Evolutionary conservation across 2,888 invertebrate genomes (phyloP), one percentile per base, ranked within the genome.

Genomic region (Callosobruchus maculatus): DNA sequence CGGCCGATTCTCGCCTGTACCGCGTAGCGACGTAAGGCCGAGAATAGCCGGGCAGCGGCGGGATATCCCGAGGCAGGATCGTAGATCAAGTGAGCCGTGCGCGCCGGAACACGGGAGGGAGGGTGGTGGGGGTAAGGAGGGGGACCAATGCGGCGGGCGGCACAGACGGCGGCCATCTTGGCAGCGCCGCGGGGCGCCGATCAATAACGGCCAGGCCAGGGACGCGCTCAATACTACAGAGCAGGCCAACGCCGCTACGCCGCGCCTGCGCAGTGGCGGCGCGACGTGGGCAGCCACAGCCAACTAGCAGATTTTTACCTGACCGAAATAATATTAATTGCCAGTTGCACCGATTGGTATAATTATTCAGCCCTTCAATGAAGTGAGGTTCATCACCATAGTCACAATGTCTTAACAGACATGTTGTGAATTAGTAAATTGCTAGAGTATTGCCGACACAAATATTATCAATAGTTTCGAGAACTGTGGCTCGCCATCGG

Each of bases 151-250:
- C 77, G 78, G 79, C 78, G 81, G 78, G 79, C 68, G 22, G 68
- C 68, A n/a, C n/a, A 83, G 85, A 83, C 84, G 84, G 84, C 82
- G 82, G 86, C 86, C 86, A 86, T 86, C 86, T 86, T 86, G 85
- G 81, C 80, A 21, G 7, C 22, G 68, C 68, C 68, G 21, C 68
- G 68, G 84, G 68, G 4, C 68, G 1, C 21, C 21, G 84, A 86
- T 85, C 85, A 85, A 86, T 85, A 85, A 82, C 75, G 49, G 80
- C 81, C 83, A 81, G 83, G 84, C n/a, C n/a, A n/a, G 83, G 78
- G 74, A 71, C 73, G 74, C 80, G 82, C 81, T 85, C 85, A 83
- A 86, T 86, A 86, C 82, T 85, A 83, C 83, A 70, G 76, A 72
- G 74, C 71, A 71, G n/a, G n/a, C n/a, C n/a, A n/a, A n/a, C n/a